These are phyloP conservation scores for Macrocentrus cingulum DNA, from an alignment of 1,140 invertebrate species.

Conservation along the genomic window DNA sequence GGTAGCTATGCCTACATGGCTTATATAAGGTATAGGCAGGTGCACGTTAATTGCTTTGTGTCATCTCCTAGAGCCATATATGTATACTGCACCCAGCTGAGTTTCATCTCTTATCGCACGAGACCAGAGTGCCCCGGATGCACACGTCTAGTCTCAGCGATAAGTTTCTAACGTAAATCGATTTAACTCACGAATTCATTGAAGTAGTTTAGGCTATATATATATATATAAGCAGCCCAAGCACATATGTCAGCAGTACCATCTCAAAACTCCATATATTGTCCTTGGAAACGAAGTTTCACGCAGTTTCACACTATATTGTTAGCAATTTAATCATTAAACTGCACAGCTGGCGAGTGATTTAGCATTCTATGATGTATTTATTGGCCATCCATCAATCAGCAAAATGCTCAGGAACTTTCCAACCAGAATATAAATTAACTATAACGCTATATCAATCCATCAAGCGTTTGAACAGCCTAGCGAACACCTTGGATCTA, in stretches of 20 bases:
- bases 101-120: neutral
- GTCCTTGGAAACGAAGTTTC: too few relatives aligned
- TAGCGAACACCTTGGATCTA: too few relatives aligned
- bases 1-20: neutral
- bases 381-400: neutral
- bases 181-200: slow-evolving; percentile 1
- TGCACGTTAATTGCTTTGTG: slow-evolving; percentile 9
- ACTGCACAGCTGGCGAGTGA: neutral
- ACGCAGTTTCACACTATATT: slow-evolving; percentile 2
- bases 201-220: too few relatives aligned
- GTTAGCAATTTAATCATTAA: slow-evolving; percentile 3
- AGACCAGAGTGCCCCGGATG: neutral
- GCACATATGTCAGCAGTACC: neutral
- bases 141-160: neutral
- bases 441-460: too few relatives aligned
- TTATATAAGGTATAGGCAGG: too few relatives aligned
- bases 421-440: slow-evolving; percentile 21
- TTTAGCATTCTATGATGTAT: neutral
- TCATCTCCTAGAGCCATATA: neutral
- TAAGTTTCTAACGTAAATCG: slow-evolving; percentile 9
- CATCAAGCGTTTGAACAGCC: slow-evolving; percentile 1
- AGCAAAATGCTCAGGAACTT: neutral
- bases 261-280: too few relatives aligned
- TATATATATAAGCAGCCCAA: slow-evolving; percentile 1
- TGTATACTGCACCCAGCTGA: too few relatives aligned